Evolutionary conservation across 2,113 vertebrate species (phyloP).

Genomic region (Seriola dumerili): DNA sequence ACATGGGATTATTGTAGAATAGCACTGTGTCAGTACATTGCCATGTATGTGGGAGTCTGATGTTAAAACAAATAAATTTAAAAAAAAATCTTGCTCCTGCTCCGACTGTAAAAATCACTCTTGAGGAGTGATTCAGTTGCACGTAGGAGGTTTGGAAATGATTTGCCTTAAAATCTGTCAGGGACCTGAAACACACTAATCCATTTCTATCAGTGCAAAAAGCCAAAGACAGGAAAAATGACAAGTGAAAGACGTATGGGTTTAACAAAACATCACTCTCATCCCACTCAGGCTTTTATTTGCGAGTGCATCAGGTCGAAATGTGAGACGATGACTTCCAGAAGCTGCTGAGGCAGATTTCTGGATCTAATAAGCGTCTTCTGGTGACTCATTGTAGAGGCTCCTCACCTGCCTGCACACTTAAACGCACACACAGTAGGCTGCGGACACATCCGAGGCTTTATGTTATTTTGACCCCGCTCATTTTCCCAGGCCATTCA

Average conservation of each 20-base stretch:
- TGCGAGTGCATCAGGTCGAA: slow-evolving; percentile 19
- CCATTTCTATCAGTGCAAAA: slow-evolving; percentile 40
- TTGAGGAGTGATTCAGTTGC: slow-evolving; percentile 59
- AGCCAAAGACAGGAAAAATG: slow-evolving; percentile 40
- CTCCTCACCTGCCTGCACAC: slow-evolving; percentile 62
- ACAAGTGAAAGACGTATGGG: slow-evolving; percentile 48
- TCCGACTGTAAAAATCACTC: slow-evolving; percentile 37
- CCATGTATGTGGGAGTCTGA: slow-evolving; percentile 56
- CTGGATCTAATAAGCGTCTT: slow-evolving; percentile 28
- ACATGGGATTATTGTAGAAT: slow-evolving; percentile 44
- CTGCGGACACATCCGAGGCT: not conserved
- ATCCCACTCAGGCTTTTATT: slow-evolving; percentile 41
- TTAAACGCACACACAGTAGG: slow-evolving; percentile 15
- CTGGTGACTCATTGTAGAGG: slow-evolving; percentile 41
- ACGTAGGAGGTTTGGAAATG: slow-evolving; percentile 67
- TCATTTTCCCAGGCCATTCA: slow-evolving; percentile 47
- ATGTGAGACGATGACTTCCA: slow-evolving; percentile 60
- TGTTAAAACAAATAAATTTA: slow-evolving; percentile 42
- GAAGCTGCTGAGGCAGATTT: slow-evolving; percentile 54
- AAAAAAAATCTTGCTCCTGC: not conserved
- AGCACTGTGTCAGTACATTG: slow-evolving; percentile 31
- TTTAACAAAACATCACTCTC: slow-evolving; percentile 49
- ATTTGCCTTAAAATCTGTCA: slow-evolving; percentile 52
- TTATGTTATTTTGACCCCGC: slow-evolving; percentile 30
- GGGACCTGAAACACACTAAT: slow-evolving; percentile 42